A percentile compares a stretch with the other conserved stretches of the same genome.
phyloP scores from a whole-genome alignment of 2,113 vertebrate genomes.

The Arenaria interpres region DNA sequence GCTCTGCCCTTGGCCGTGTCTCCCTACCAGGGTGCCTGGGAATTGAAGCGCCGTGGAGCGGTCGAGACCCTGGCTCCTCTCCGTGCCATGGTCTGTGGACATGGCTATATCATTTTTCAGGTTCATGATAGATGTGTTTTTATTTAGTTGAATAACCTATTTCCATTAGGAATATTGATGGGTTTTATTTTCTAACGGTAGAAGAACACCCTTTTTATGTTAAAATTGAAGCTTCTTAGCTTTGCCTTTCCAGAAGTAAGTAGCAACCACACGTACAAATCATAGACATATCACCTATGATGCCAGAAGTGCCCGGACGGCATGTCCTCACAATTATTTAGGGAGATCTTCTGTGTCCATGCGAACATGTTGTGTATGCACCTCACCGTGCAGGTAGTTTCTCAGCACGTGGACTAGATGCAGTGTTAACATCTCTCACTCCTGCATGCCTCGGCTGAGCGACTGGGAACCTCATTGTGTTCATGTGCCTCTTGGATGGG shows the following conservation, averaged over 20 bases:
- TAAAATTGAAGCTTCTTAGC: not conserved
- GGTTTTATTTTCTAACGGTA: not conserved
- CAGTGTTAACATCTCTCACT: not conserved
- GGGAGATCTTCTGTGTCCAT: not conserved
- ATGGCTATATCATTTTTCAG: not conserved
- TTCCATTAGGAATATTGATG: not conserved
- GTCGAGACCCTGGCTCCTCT: not conserved
- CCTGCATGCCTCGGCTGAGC: not conserved
- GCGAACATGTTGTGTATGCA: not conserved
- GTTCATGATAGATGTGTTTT: not conserved
- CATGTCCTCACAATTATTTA: not conserved
- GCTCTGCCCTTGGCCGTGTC: fast-evolving
- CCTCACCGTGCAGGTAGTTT: not conserved
- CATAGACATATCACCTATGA: fast-evolving
- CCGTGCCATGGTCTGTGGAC: fast-evolving
- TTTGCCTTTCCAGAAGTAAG: not conserved
- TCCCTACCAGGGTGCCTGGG: fast-evolving
- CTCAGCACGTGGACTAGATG: not conserved
- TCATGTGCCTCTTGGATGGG: not conserved
- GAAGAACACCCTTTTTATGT: not conserved
- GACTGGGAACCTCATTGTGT: not conserved
- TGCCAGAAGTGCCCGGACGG: not conserved
- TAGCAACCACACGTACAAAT: not conserved
- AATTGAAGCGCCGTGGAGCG: not conserved
- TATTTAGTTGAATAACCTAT: not conserved